Evolutionary conservation across 1,140 invertebrate species (phyloP), one percentile per base, ranked within the genome.

Genomic region (Megalonaias nervosa): DNA sequence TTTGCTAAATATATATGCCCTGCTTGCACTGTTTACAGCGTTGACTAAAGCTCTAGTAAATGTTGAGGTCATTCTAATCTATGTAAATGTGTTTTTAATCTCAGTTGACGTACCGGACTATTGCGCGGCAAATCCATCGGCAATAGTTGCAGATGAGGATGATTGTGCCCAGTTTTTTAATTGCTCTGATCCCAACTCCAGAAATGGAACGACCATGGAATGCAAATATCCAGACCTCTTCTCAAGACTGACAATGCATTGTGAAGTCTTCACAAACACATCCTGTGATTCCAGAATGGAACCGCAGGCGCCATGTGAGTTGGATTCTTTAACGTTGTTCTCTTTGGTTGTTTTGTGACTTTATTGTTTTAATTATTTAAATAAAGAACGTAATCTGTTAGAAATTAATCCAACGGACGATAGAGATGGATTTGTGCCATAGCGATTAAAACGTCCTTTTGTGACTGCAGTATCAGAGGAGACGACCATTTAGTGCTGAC

Each of bases 271-370:
- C 57, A 26, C 77, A 21, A 70, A 72, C 48, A 79, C 81, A 0
- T 60, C 11, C 16, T 83, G 82, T 66, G 55, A 67, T 23, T 74
- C 31, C 13, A 75, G 82, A 68, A 65, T 48, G 17, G 79, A 83
- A 74, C 82, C 82, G 19, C 67, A 67, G 31, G 79, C 82, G n/a
- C 82, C 82, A 57, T 83, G 82, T 83, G 74, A 72, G 82, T 80
- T 23, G 21, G 38, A 38, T 38, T 4, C 5, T 38, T 38, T 38
- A 6, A 38, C 9, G 15, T 55, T 69, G 16, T 26, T 48, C 19
- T 2, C 11, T 67, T 23, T 67, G 9, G 2, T 9, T 23, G 6
- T 67, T 21, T 5, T 12, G 38, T 38, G 2, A 5, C 4, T 62
- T 2, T 9, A 5, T 62, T 12, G 6, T 2, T n/a, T 26, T 26